Percentiles rank a stretch among this genome's conserved stretches.
phyloP scores from a whole-genome alignment of 2,797 vertebrate species.

The Bradypus variegatus region DNA sequence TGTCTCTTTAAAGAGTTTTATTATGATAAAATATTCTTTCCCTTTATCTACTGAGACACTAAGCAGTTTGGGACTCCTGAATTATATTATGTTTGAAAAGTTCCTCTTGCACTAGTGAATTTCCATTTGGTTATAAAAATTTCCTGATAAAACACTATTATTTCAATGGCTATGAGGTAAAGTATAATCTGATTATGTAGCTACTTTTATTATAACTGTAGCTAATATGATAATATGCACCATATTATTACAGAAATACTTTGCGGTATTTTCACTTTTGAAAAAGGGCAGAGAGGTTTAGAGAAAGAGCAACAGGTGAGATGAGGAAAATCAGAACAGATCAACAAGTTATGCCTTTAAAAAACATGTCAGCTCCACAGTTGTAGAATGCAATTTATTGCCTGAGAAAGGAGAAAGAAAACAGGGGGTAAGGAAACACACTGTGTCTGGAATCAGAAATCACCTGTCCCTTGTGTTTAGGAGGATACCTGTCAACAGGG shows the following conservation, averaged over 20 bases:
- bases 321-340: not conserved
- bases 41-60: slow-evolving; percentile 58
- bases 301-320: slow-evolving; percentile 10
- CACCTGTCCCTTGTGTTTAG: not conserved
- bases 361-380: not conserved
- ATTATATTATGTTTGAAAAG: slow-evolving; percentile 65
- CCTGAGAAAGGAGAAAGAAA: slow-evolving; percentile 10
- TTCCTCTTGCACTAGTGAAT: slow-evolving; percentile 72
- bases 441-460: slow-evolving; percentile 24
- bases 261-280: slow-evolving; percentile 25
- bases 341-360: not conserved
- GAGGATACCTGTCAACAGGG: not conserved
- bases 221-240: slow-evolving; percentile 68
- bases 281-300: not conserved
- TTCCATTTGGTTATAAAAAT: slow-evolving; percentile 71
- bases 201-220: slow-evolving; percentile 61
- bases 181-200: slow-evolving; percentile 70
- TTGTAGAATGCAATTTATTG: not conserved
- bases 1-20: slow-evolving; percentile 17
- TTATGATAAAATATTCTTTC: not conserved
- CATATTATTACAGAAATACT: slow-evolving; percentile 46
- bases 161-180: slow-evolving; percentile 68
- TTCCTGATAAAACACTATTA: slow-evolving; percentile 69
- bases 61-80: slow-evolving; percentile 67
- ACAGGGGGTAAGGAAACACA: not conserved